These are phyloP conservation scores for Spilosoma lubricipeda DNA, from an alignment of 2,888 invertebrate genomes.

Conservation along the genomic window DNA sequence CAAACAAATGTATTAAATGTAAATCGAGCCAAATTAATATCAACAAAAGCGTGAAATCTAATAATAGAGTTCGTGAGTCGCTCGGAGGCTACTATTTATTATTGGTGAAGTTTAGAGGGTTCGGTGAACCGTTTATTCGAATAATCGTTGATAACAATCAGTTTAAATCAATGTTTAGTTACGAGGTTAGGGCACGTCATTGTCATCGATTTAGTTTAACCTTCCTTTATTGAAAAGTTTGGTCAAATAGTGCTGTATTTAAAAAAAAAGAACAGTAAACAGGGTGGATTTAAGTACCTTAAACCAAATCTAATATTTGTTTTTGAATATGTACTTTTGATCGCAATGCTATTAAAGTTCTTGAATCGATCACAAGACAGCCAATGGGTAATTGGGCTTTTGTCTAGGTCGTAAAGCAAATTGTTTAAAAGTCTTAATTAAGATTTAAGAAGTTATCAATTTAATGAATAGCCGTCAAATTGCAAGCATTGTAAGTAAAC, in stretches of 20 bases:
- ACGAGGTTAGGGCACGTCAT: constrained; percentile 1
- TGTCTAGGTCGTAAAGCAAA: too few species aligned
- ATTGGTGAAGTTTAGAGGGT: constrained; percentile 42
- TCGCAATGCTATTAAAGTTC: constrained; percentile 6
- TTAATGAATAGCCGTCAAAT: too few species aligned
- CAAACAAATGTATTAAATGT: constrained; percentile 8
- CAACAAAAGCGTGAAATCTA: constrained; percentile 38
- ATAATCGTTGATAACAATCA: constrained; percentile 53
- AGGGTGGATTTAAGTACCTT: too few species aligned
- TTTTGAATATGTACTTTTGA: too few species aligned
- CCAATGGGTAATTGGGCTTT: constrained; percentile 13
- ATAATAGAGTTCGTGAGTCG: constrained; percentile 32
- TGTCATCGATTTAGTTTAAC: background rate
- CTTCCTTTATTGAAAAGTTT: constrained; percentile 2
- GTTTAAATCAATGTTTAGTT: constrained; percentile 41
- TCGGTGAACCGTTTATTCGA: constrained; percentile 44
- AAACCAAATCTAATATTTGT: too few species aligned
- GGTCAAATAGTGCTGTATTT: background rate
- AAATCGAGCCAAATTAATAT: constrained; percentile 15
- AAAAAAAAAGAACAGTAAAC: too few species aligned
- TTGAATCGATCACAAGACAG: constrained; percentile 17
- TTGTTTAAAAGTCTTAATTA: background rate
- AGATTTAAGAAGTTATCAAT: background rate
- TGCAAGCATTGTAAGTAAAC: too few species aligned
- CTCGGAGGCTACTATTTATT: constrained; percentile 37